Evolutionary conservation across 2,797 vertebrate genomes (phyloP).

Genomic region (Arctocebus calabarensis): DNA sequence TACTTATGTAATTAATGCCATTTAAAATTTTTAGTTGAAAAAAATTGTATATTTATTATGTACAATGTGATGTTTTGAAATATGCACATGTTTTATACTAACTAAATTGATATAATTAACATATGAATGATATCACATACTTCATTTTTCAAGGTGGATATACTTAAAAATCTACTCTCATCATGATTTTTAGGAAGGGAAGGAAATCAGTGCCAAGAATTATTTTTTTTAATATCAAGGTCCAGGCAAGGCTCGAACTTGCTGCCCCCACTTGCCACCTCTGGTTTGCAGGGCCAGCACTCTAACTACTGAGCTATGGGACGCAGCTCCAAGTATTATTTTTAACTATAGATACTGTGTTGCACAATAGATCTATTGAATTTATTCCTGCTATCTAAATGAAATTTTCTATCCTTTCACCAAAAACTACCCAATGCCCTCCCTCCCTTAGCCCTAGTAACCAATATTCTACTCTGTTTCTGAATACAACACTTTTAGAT

Average conservation of each 20-base stretch:
- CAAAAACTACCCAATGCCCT: background rate
- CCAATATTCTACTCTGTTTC: background rate
- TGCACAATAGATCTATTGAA: background rate
- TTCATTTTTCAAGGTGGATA: background rate
- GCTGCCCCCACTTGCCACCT: no score
- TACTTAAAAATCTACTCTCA: background rate
- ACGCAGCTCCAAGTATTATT: background rate
- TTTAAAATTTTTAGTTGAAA: background rate
- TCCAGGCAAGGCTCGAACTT: no score
- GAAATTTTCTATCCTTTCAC: background rate
- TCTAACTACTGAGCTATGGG: no score
- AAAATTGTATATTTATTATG: background rate
- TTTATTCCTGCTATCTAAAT: background rate
- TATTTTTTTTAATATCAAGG: no score
- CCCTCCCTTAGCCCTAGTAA: background rate
- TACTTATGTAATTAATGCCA: background rate
- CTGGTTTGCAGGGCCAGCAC: no score
- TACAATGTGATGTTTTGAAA: background rate
- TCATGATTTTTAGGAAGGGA: background rate
- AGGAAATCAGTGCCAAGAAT: no score
- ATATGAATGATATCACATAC: background rate
- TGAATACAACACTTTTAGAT: background rate
- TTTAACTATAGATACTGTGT: background rate
- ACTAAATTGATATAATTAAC: background rate
- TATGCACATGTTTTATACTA: background rate